Evolutionary conservation across 2,888 invertebrate genomes (phyloP).

Genomic region (Eudiplozoon nipponicum): DNA sequence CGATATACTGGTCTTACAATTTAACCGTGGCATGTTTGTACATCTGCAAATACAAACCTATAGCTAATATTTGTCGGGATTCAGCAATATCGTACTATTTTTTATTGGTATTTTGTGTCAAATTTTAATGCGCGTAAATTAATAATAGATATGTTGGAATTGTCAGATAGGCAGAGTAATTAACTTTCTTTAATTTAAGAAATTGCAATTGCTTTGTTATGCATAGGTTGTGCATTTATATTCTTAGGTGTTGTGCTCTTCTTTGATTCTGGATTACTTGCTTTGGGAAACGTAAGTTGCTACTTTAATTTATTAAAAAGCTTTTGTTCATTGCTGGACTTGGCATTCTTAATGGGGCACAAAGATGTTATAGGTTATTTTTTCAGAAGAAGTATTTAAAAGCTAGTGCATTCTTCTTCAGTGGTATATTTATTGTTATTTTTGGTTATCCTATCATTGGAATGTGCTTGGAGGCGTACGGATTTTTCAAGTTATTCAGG

Average conservation of each 20-base stretch:
- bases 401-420: constrained; percentile 56
- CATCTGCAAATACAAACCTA: too few species aligned
- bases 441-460: constrained; percentile 79
- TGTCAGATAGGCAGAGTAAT: constrained; percentile 1
- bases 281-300: constrained; percentile 80
- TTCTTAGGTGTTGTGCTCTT: constrained; percentile 63
- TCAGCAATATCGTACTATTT: too few species aligned
- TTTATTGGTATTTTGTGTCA: too few species aligned
- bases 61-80: too few species aligned
- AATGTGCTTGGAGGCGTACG: constrained; percentile 78
- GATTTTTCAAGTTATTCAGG: constrained; percentile 43
- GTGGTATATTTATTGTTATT: constrained; percentile 60
- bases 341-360: constrained; percentile 71
- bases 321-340: constrained; percentile 73
- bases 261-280: constrained; percentile 76
- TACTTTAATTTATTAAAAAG: constrained; percentile 35
- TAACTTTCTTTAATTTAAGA: constrained; percentile 30
- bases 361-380: constrained; percentile 75
- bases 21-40: too few species aligned
- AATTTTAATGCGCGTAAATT: too few species aligned
- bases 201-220: constrained; percentile 74
- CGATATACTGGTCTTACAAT: too few species aligned
- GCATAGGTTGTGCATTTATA: constrained; percentile 45
- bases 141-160: constrained; percentile 1
- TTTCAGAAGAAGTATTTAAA: constrained; percentile 77